A percentile compares a stretch with the other conserved stretches of the same genome.
Conservation (phyloP, 2,113 vertebrate species). For the Copsychus sechellarum region DNA sequence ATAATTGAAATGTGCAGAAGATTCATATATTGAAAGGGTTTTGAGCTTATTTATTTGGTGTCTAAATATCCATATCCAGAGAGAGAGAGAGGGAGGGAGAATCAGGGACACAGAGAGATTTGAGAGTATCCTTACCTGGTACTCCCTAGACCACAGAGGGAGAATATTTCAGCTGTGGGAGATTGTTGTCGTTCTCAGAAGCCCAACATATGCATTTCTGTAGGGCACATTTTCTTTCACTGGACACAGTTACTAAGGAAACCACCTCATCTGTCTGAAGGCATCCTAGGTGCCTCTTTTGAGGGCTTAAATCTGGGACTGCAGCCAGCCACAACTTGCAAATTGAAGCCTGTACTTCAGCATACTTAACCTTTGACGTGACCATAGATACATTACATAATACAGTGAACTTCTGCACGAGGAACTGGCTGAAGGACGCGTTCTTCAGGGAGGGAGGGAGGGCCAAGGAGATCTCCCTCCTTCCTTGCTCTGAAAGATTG, state of each 20-base stretch:
- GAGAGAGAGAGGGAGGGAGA: neutral
- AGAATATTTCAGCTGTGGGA: neutral
- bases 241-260: slow-evolving; percentile 67
- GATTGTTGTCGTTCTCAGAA: neutral
- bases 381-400: neutral
- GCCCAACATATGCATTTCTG: neutral
- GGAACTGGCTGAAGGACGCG: neutral
- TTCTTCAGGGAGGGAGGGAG: neutral
- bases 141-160: neutral
- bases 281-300: neutral
- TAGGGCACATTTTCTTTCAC: slow-evolving; percentile 44
- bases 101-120: neutral
- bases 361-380: slow-evolving; percentile 33
- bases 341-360: neutral
- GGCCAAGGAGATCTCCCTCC: neutral
- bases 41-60: neutral
- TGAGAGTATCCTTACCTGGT: rapidly evolving
- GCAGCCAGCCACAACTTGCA: slow-evolving; percentile 32
- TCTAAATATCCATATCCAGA: neutral
- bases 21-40: neutral
- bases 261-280: slow-evolving; percentile 48
- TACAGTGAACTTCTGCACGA: rapidly evolving
- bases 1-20: neutral
- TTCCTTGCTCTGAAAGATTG: neutral
- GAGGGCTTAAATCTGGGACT: slow-evolving; percentile 23